phyloP scores from a whole-genome alignment of 2,113 vertebrate species.

The Corydoras sp. region DNA sequence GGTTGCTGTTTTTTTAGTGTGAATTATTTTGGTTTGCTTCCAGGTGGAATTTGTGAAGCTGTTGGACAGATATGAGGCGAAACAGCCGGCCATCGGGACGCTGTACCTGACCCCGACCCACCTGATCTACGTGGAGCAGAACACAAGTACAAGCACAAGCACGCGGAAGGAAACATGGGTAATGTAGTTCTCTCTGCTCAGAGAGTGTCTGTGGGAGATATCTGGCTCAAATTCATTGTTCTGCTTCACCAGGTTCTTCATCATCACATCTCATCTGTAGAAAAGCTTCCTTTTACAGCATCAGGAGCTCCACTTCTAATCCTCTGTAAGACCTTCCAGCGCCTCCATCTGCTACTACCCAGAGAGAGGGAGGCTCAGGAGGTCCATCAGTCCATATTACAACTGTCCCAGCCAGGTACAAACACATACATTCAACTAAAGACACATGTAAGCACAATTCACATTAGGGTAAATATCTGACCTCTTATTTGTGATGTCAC shows the following conservation, averaged over 20 bases:
- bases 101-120: constrained; percentile 76
- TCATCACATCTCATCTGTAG: constrained; percentile 69
- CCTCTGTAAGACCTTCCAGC: constrained; percentile 72
- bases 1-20: not conserved
- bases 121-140: constrained; percentile 73
- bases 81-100: constrained; percentile 64
- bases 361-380: constrained; percentile 70
- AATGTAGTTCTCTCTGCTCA: constrained; percentile 17
- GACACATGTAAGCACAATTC: too few relatives aligned
- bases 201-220: not conserved
- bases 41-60: constrained; percentile 75
- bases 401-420: constrained; percentile 73
- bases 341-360: constrained; percentile 68
- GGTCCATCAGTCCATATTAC: constrained; percentile 70
- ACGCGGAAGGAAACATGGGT: constrained; percentile 76
- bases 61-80: constrained; percentile 63
- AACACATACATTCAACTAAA: not conserved
- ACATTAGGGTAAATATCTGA: too few relatives aligned
- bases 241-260: constrained; percentile 63
- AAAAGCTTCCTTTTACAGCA: constrained; percentile 63
- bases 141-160: constrained; percentile 54
- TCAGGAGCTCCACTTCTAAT: constrained; percentile 67
- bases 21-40: constrained; percentile 2
- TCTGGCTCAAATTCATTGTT: not conserved
- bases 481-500: constrained; percentile 18